These are phyloP conservation scores for Xiphophorus hellerii DNA, from an alignment of 2,113 vertebrate genomes.

Conservation along the genomic window DNA sequence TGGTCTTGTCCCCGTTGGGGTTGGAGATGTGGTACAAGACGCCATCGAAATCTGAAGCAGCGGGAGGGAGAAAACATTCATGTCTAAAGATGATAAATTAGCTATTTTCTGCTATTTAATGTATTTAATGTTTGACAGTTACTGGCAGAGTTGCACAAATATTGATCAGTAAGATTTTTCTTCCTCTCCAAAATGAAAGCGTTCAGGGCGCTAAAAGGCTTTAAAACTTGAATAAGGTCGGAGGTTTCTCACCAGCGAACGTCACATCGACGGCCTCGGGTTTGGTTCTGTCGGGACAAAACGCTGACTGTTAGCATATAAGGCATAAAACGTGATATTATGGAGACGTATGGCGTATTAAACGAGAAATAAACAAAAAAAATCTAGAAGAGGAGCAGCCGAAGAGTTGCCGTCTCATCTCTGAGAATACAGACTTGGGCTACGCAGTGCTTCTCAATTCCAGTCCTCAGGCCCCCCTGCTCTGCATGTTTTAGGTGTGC, in stretches of 20 bases:
- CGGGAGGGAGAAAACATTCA: conserved; percentile 49
- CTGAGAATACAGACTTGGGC: no score
- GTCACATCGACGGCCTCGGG: conserved; percentile 98
- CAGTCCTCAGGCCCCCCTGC: no score
- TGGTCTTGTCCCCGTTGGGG: conserved; percentile 97
- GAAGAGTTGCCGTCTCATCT: no score
- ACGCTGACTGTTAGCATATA: background rate
- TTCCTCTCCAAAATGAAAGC: no score
- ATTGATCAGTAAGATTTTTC: background rate
- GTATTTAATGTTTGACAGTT: no score
- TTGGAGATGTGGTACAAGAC: conserved; percentile 99
- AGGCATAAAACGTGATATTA: background rate
- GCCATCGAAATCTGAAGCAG: conserved; percentile 93
- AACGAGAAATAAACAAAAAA: no score
- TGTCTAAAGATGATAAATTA: background rate
- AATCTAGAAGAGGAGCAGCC: no score
- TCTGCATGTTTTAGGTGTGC: no score
- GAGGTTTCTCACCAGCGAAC: conserved; percentile 90
- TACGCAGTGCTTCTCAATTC: no score
- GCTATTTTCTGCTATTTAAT: background rate
- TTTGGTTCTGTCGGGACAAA: conserved; percentile 86
- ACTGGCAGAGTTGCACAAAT: background rate
- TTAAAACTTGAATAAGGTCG: background rate
- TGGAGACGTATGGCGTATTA: no score
- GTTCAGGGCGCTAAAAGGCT: background rate